Evolutionary conservation across 2,113 vertebrate species (phyloP), one percentile per base, ranked within the genome.

Genomic region (Paracyprichromis sp.): DNA sequence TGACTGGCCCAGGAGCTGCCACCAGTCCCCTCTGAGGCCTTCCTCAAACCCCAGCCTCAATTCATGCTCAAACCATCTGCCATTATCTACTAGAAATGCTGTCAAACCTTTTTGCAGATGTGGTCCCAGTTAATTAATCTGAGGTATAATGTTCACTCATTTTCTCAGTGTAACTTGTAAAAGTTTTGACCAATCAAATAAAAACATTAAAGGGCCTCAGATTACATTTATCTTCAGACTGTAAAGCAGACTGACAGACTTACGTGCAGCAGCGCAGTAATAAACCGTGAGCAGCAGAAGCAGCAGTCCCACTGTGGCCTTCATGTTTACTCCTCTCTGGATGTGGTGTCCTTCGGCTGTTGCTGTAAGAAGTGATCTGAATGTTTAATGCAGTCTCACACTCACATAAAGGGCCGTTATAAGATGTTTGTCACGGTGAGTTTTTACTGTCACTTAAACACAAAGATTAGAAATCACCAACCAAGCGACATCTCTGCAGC

Each of bases 181-280:
- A 71, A 2, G n/a, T 43, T 24, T 0, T 0, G 5, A 71, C 57
- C n/a, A 43, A 24, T 71, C 10, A 26, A 24, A 45, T 26, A 16
- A 16, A 45, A 26, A 10, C 0, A 9, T 43, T 71, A 71, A 24
- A 71, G 7, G 3, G 36, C 38, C 38, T 26, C 12, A 43, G 36
- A 16, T 73, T 14, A 16, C 12, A 73, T 73, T 43, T 16, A 45
- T 73, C 69, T 0, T 14, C 69, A 26, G 14, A 57, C 7, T 29
- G 21, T 9, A 1, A 4, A 29, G 31, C 11, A 63, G 14, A 36
- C 9, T 10, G 53, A 17, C 8, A 45, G 59, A 81, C 78, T 86
- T 54, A 69, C 78, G 4, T 0, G 7, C 2, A 36, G 34, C 59
- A 8, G 11, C 4, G 43, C 40, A 52, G 84, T 5, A 36, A 31